Evolutionary conservation across 2,888 invertebrate genomes (phyloP).

Genomic region (Ceriagrion tenellum): DNA sequence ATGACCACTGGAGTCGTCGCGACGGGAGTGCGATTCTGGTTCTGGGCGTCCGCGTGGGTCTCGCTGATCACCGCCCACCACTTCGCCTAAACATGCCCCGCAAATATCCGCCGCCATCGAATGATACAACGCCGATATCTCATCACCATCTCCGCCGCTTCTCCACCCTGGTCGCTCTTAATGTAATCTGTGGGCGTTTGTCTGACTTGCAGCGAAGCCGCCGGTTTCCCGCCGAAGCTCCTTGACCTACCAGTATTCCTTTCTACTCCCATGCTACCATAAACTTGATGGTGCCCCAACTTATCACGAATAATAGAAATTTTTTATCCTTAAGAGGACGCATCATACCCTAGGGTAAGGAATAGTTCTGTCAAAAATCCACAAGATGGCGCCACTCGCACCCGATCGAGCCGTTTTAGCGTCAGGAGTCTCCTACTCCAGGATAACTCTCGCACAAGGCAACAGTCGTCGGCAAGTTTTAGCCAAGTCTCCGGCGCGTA

Average conservation of each 20-base stretch:
- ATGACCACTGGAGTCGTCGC: neutral
- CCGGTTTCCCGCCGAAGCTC: neutral
- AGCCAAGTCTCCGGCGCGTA: too few species aligned
- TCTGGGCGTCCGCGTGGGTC: constrained; percentile 32
- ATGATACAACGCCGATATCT: constrained; percentile 39
- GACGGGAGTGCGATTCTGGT: neutral
- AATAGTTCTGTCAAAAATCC: too few species aligned
- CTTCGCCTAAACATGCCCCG: constrained; percentile 26
- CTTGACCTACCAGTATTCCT: neutral
- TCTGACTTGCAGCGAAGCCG: neutral
- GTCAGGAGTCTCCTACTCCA: too few species aligned
- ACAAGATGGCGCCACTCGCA: too few species aligned
- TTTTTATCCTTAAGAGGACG: too few species aligned
- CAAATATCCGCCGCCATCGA: constrained; percentile 43
- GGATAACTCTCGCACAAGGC: too few species aligned
- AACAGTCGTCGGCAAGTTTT: too few species aligned
- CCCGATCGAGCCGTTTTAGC: too few species aligned
- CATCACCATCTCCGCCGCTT: neutral
- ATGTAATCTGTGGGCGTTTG: neutral
- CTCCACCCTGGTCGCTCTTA: neutral
- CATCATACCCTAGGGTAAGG: too few species aligned
- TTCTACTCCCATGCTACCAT: neutral
- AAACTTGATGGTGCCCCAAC: too few species aligned
- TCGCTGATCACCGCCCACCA: constrained; percentile 19
- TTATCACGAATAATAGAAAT: too few species aligned